A percentile compares a stretch with the other conserved stretches of the same genome.
These are phyloP conservation scores for Neoseiulus cucumeris DNA, from an alignment of 1,140 invertebrate genomes.

Conservation along the genomic window DNA sequence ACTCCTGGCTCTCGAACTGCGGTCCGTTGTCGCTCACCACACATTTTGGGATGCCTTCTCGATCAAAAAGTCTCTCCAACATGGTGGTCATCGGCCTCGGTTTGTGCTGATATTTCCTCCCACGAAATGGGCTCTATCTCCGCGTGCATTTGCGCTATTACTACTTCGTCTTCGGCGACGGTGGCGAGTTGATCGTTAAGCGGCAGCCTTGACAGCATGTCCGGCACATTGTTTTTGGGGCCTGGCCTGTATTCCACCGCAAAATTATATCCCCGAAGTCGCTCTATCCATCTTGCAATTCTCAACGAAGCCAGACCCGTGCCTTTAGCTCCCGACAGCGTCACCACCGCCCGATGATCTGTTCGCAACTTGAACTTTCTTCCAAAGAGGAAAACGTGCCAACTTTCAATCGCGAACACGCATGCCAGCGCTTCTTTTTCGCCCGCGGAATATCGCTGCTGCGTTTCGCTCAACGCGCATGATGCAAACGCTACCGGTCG, in stretches of 20 bases:
- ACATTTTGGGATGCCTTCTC: no score
- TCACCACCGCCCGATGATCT: neutral
- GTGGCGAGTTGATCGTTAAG: neutral
- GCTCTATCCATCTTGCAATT: neutral
- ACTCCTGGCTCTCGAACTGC: neutral
- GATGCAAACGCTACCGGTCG: slow-evolving; percentile 10
- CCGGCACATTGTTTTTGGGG: neutral
- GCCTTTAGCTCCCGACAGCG: neutral
- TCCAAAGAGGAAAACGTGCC: no score
- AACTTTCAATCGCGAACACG: neutral
- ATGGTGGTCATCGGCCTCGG: neutral
- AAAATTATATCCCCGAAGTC: neutral
- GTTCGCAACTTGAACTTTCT: neutral
- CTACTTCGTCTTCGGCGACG: neutral
- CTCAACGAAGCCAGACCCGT: neutral
- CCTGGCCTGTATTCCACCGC: neutral
- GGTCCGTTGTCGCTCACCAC: no score
- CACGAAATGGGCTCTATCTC: neutral
- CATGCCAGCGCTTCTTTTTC: slow-evolving; percentile 31
- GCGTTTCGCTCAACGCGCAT: slow-evolving; percentile 24
- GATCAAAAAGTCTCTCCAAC: no score
- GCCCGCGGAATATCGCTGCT: slow-evolving; percentile 28
- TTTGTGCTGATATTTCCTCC: neutral
- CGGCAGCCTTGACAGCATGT: neutral
- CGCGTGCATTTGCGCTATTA: neutral